phyloP scores from a whole-genome alignment of 2,113 vertebrate genomes.

The Cynopterus brachyotis region DNA sequence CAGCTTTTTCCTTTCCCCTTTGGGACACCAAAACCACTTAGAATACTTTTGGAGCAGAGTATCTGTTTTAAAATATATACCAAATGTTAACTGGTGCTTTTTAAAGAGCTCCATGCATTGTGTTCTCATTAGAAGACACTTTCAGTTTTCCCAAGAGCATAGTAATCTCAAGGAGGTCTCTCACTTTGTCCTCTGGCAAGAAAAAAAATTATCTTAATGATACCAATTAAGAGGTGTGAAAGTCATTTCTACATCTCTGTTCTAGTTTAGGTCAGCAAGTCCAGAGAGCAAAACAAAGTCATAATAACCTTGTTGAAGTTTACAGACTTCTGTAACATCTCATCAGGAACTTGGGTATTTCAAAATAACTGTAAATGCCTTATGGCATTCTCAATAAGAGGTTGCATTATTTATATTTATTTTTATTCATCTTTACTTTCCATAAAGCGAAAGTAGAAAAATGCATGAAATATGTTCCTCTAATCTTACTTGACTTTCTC shows the following conservation, averaged over 20 bases:
- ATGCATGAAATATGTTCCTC: not conserved
- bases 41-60: conserved; percentile 18
- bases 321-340: not conserved
- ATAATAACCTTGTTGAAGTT: conserved; percentile 43
- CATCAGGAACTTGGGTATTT: not conserved
- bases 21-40: not conserved
- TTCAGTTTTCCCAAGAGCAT: conserved; percentile 63
- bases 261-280: conserved; percentile 69
- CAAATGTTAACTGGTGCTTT: not conserved
- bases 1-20: not conserved
- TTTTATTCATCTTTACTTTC: not conserved
- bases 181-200: conserved; percentile 65
- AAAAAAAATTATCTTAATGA: conserved; percentile 66
- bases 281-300: conserved; percentile 61
- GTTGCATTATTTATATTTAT: not conserved
- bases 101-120: conserved; percentile 49
- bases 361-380: not conserved
- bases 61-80: not conserved
- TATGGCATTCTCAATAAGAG: not conserved
- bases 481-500: not conserved
- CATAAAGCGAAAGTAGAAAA: not conserved
- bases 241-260: conserved; percentile 55
- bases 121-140: conserved; percentile 72
- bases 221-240: conserved; percentile 69
- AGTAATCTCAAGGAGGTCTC: conserved; percentile 55